These are phyloP conservation scores for Pantherophis guttatus DNA, from an alignment of 2,113 vertebrate species.

Conservation along the genomic window DNA sequence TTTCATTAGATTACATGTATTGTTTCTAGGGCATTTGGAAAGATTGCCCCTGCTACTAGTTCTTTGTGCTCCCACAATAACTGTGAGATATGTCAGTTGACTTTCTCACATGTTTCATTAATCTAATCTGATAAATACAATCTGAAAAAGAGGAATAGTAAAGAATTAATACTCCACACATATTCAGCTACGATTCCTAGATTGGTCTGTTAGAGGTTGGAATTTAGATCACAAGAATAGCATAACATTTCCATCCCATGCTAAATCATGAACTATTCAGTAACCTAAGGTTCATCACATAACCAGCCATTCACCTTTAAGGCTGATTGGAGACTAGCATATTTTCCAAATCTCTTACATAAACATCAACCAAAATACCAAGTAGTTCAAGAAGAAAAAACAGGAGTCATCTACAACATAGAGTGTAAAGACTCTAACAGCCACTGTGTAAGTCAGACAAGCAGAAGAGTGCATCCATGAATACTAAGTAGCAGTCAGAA, in stretches of 20 bases:
- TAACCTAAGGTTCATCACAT: not conserved
- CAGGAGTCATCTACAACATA: too few relatives aligned
- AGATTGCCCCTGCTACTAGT: not conserved
- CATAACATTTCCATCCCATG: not conserved
- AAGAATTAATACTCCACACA: not conserved
- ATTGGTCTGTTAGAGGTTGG: not conserved
- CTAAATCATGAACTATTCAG: slow-evolving; percentile 28
- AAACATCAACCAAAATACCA: not conserved
- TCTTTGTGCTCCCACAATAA: not conserved
- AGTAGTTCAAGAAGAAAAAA: too few relatives aligned
- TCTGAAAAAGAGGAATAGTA: not conserved
- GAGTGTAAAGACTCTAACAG: too few relatives aligned
- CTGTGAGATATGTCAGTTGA: slow-evolving; percentile 1
- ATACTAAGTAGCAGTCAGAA: too few relatives aligned
- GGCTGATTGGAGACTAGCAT: not conserved
- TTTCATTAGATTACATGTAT: not conserved
- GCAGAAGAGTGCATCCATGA: too few relatives aligned
- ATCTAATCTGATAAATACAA: slow-evolving; percentile 28
- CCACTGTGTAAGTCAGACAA: too few relatives aligned
- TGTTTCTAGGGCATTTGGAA: not conserved
- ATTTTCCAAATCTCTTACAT: not conserved
- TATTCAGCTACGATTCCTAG: not conserved
- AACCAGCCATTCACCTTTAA: not conserved
- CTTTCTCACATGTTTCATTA: slow-evolving; percentile 11
- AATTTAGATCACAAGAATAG: not conserved